Evolutionary conservation across 2,113 vertebrate genomes (phyloP), one percentile per base, ranked within the genome.

Genomic region (Brienomyrus brachyistius): DNA sequence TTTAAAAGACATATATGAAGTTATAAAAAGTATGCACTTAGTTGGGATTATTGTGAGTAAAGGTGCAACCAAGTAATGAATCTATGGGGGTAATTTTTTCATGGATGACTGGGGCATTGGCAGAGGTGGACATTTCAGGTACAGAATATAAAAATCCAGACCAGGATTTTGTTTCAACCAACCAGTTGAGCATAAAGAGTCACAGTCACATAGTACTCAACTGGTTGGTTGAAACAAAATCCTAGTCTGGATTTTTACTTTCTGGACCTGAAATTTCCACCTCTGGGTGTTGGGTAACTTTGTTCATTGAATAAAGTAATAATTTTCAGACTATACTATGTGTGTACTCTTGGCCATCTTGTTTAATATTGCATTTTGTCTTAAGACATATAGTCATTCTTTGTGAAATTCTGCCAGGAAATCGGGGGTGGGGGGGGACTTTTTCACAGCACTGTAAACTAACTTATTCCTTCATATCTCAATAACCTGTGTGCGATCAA

Each of bases 401-500:
- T 70, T 70, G n/a, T 70, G 62, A 13, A 70, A 70, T 27, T 27
- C n/a, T 66, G 59, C n/a, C 9, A 27, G 9, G 10, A 13, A 70
- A 27, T 70, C 10, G 4, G 62, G 4, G 62, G 21, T 8, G 21
- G 21, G 2, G n/a, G 62, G n/a, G 62, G n/a, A 31, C 10, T 31
- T 70, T 70, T 31, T 27, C 62, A 70, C 62, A 31, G 62, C 62
- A 31, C 62, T 70, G 74, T 19, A 19, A 80, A 80, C 35, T 80
- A 35, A 40, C 74, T 40, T 80, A 40, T 80, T 80, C 74, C 43
- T 77, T 47, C 82, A 84, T 23, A 84, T 84, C 21, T 23, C 91
- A 86, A 86, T 83, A 93, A 5, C 91, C 91, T 93, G 91, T 91
- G 90, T 94, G 93, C 19, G 40, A 82, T 93, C 91, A 93, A 91